phyloP scores from a whole-genome alignment of 2,797 vertebrate genomes.

The Sternarchorhynchus goeldii region DNA sequence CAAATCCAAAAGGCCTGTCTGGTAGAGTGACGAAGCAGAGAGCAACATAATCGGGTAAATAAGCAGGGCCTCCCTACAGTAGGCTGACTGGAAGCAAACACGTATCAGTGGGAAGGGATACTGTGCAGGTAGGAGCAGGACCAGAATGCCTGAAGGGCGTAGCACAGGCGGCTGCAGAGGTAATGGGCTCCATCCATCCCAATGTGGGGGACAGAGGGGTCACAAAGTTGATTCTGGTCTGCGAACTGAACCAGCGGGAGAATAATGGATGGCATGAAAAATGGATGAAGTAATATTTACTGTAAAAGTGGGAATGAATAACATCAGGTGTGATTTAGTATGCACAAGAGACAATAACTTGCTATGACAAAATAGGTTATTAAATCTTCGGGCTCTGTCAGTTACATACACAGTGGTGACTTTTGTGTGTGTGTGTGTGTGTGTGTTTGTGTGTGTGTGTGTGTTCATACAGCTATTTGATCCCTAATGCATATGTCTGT shows the following conservation, averaged over 20 bases:
- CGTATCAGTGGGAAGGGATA: conserved; percentile 4
- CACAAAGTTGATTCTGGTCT: conserved; percentile 10
- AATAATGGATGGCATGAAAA: conserved; percentile 27
- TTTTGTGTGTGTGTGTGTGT: not conserved
- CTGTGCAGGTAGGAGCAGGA: conserved; percentile 10
- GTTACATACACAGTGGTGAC: not conserved
- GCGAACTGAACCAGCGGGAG: not conserved
- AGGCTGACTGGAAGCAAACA: conserved; percentile 34
- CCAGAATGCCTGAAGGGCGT: conserved; percentile 1
- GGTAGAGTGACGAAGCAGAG: conserved; percentile 18
- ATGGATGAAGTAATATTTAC: conserved; percentile 28
- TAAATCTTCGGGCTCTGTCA: conserved; percentile 15
- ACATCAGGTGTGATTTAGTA: conserved; percentile 16
- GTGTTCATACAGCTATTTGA: not conserved
- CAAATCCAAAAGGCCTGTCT: conserved; percentile 28
- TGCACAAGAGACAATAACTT: conserved; percentile 4
- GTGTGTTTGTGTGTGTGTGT: not conserved
- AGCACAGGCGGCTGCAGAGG: not conserved
- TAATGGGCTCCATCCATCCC: not conserved
- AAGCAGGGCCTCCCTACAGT: conserved; percentile 25
- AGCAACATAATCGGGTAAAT: conserved; percentile 25
- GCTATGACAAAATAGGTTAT: conserved; percentile 7
- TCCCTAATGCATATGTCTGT: conserved; percentile 5
- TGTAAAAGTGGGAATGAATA: not conserved
- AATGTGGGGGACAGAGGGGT: not conserved